Percentiles rank a stretch among this genome's conserved stretches.
These are phyloP conservation scores for Ciconia boyciana DNA, from an alignment of 2,113 vertebrate species.

Conservation along the genomic window DNA sequence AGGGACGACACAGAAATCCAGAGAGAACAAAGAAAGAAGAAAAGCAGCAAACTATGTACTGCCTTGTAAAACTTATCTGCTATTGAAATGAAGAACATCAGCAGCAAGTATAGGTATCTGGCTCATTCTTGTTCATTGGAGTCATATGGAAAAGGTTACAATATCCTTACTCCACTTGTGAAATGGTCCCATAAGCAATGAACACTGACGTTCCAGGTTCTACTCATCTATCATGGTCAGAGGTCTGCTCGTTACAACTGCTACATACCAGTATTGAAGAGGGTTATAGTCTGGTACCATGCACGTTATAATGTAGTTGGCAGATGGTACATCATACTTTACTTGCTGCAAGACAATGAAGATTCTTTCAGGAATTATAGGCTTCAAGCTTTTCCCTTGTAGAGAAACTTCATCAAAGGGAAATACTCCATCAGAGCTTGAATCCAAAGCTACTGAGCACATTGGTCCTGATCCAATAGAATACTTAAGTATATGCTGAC, in stretches of 20 bases:
- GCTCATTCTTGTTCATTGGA: neutral
- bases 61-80: neutral
- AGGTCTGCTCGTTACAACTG: neutral
- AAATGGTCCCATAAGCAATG: neutral
- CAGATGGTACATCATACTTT: neutral
- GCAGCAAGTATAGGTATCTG: neutral
- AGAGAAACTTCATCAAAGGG: neutral
- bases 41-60: neutral
- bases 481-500: neutral
- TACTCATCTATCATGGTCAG: neutral
- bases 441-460: neutral
- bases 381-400: neutral
- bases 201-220: neutral
- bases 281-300: neutral
- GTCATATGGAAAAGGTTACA: neutral
- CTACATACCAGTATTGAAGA: neutral
- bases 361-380: neutral
- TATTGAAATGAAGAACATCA: neutral
- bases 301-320: accelerated
- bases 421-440: neutral
- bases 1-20: neutral
- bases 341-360: neutral
- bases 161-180: neutral
- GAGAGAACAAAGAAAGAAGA: neutral
- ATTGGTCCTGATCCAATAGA: neutral